phyloP scores from a whole-genome alignment of 2,113 vertebrate species.

The Rutilus rutilus region DNA sequence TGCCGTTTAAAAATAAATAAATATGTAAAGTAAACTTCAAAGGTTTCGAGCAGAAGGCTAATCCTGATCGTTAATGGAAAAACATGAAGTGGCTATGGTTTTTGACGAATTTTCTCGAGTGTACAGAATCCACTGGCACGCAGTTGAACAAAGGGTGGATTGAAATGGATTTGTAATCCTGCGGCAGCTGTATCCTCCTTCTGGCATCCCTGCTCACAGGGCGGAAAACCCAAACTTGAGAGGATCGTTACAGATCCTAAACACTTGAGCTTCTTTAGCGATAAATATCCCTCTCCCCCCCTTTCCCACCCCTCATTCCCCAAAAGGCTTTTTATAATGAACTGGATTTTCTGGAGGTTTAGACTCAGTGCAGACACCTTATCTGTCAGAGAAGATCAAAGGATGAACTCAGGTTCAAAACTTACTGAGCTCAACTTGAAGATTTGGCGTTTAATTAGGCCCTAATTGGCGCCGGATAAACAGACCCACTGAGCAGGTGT shows the following conservation, averaged over 20 bases:
- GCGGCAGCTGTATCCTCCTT: constrained; percentile 54
- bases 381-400: constrained; percentile 63
- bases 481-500: constrained; percentile 51
- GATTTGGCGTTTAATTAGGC: constrained; percentile 53
- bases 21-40: background rate
- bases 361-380: constrained; percentile 53
- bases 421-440: constrained; percentile 21
- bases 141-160: constrained; percentile 45
- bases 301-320: background rate
- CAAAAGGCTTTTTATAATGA: constrained; percentile 57
- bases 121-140: background rate
- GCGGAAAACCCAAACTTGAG: constrained; percentile 47
- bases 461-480: constrained; percentile 59
- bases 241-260: constrained; percentile 50
- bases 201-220: constrained; percentile 37
- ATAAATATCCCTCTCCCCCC: constrained; percentile 45
- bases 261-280: constrained; percentile 48
- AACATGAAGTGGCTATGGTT: background rate
- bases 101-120: background rate
- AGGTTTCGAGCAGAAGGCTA: background rate
- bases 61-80: background rate
- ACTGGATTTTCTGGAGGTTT: constrained; percentile 54
- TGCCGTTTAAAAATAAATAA: background rate
- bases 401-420: constrained; percentile 44
- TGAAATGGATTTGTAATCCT: constrained; percentile 52